These are phyloP conservation scores for Idris sp. DNA, from an alignment of 1,140 invertebrate species.

Conservation along the genomic window DNA sequence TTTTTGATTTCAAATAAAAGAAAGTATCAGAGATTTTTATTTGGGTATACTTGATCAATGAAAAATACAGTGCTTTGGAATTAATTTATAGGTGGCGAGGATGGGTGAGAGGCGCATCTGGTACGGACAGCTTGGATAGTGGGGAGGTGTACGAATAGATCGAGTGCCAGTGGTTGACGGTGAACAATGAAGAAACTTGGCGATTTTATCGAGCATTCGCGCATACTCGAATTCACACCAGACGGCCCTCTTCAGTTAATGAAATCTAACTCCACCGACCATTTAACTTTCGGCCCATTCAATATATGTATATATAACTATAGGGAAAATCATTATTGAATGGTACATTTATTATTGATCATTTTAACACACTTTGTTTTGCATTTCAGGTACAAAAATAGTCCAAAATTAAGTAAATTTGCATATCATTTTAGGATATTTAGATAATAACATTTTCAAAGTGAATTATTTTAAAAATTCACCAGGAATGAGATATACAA, in stretches of 20 bases:
- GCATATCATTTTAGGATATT: no score
- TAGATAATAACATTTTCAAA: no score
- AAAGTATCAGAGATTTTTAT: no score
- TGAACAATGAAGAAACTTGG: constrained; percentile 71
- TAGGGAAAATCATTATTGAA: constrained; percentile 51
- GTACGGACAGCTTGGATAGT: constrained; percentile 63
- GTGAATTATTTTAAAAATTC: no score
- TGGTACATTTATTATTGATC: constrained; percentile 26
- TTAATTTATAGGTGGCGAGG: constrained; percentile 70
- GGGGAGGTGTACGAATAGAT: constrained; percentile 34
- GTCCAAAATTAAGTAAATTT: no score
- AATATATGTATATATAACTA: constrained; percentile 41
- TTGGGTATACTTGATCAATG: no score
- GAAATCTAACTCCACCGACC: constrained; percentile 66
- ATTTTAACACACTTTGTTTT: constrained; percentile 23
- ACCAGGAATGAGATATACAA: no score
- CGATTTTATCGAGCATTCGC: constrained; percentile 61
- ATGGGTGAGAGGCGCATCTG: constrained; percentile 69
- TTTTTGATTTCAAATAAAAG: no score
- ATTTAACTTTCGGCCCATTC: constrained; percentile 50
- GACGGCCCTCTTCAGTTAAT: constrained; percentile 67
- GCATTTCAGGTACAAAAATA: no score
- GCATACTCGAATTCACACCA: constrained; percentile 31
- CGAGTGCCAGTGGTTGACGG: constrained; percentile 43
- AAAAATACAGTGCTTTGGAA: constrained; percentile 66